Evolutionary conservation across 1,140 invertebrate species (phyloP).

Genomic region (Eurosta solidaginis): DNA sequence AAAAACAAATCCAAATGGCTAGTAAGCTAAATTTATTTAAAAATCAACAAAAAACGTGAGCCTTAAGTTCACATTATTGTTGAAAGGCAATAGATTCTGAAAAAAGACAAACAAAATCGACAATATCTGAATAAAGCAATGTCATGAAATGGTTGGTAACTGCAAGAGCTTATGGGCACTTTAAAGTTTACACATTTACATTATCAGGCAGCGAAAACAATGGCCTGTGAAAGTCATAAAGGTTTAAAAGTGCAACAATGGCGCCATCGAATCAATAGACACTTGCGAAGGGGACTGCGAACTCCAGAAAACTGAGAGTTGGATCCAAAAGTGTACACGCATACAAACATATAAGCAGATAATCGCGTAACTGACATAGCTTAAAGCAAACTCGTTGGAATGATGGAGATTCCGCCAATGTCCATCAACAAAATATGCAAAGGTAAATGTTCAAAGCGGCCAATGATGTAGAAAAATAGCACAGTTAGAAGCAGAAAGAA

Average conservation of each 20-base stretch:
- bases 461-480: neutral
- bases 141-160: neutral
- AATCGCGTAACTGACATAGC: neutral
- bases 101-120: neutral
- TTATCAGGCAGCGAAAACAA: conserved; percentile 20
- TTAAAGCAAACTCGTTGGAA: neutral
- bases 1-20: too few species aligned
- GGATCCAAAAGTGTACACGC: neutral
- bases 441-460: neutral
- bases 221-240: conserved; percentile 27
- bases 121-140: neutral
- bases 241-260: neutral
- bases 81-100: too few species aligned
- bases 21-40: too few species aligned
- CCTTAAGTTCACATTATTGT: too few species aligned
- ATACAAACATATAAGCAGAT: conserved; percentile 1
- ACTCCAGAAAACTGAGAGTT: neutral
- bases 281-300: neutral
- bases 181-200: conserved; percentile 18
- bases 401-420: neutral
- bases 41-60: too few species aligned
- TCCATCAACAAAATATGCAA: neutral
- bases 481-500: neutral
- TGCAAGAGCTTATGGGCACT: neutral
- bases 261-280: neutral